A percentile compares a stretch with the other conserved stretches of the same genome.
These are phyloP conservation scores for Bagarius yarrelli DNA, from an alignment of 2,113 vertebrate species.

Conservation along the genomic window DNA sequence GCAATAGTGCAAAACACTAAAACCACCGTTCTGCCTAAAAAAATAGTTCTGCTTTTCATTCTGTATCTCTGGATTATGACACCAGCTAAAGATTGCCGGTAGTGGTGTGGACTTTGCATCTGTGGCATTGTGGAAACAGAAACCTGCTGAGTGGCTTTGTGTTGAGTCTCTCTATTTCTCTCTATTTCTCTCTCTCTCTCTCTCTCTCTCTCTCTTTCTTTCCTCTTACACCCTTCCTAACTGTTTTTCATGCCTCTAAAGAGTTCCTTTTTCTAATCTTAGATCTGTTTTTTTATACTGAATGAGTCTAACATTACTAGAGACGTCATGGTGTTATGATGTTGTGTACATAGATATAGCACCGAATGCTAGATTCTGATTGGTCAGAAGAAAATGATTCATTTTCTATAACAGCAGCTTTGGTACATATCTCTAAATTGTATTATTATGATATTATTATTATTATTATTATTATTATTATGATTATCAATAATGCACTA, in stretches of 20 bases:
- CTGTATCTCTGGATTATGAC: background rate
- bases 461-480: background rate
- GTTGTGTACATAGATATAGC: background rate
- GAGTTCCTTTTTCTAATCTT: conserved; percentile 21
- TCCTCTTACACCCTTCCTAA: conserved; percentile 42
- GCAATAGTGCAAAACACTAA: too few relatives aligned
- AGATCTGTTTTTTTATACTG: conserved; percentile 16
- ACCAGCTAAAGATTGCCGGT: background rate
- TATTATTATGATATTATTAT: background rate
- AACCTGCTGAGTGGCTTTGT: conserved; percentile 70
- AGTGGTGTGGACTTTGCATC: background rate
- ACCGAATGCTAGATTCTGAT: background rate
- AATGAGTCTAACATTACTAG: conserved; percentile 1
- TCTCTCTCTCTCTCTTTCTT: conserved; percentile 54
- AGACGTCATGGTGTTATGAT: background rate
- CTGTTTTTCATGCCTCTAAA: conserved; percentile 35
- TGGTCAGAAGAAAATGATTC: background rate
- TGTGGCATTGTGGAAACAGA: conserved; percentile 63
- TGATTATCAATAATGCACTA: background rate
- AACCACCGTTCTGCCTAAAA: too few relatives aligned
- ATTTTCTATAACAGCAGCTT: background rate
- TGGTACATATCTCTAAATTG: background rate
- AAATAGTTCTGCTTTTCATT: background rate
- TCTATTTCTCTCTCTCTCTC: conserved; percentile 55
- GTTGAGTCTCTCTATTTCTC: conserved; percentile 54